A percentile compares a stretch with the other conserved stretches of the same genome.
Evolutionary conservation across 30 jellyfish, hydroid and myxozoan genomes (phyloP).

Genomic region (Morbakka virulenta): DNA sequence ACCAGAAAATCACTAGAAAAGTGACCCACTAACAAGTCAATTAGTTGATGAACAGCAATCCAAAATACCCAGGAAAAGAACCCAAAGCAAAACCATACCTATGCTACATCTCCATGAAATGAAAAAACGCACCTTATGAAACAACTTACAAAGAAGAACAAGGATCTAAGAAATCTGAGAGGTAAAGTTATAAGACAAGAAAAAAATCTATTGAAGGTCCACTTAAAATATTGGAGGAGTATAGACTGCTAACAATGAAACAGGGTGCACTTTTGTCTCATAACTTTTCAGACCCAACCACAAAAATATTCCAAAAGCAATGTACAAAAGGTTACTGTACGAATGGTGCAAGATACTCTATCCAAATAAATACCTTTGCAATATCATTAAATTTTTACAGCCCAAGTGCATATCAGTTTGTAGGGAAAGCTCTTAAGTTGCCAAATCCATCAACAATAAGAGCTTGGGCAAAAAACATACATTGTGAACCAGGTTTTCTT

Average conservation of each 20-base stretch:
- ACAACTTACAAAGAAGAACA: too few species aligned
- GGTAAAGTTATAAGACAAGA: too few species aligned
- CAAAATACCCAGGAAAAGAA: too few species aligned
- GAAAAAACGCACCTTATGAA: not conserved
- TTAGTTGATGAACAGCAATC: too few species aligned
- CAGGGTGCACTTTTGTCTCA: not conserved
- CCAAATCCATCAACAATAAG: constrained; percentile 41
- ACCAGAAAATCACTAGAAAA: too few species aligned
- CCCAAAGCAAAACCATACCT: not conserved
- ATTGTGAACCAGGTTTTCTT: constrained; percentile 53
- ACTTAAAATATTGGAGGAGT: too few species aligned
- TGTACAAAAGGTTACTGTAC: not conserved
- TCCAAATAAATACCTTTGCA: constrained; percentile 16
- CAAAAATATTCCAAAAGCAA: not conserved
- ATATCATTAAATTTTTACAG: constrained; percentile 12
- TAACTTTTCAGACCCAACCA: not conserved
- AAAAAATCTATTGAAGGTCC: too few species aligned
- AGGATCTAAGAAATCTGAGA: too few species aligned
- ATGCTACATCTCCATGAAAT: not conserved
- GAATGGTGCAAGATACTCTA: not conserved
- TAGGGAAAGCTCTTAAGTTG: constrained; percentile 19
- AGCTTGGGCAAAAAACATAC: constrained; percentile 26
- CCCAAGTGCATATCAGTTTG: constrained; percentile 17
- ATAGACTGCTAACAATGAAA: too few species aligned
- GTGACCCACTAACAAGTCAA: too few species aligned